Conservation (phyloP, 2,888 invertebrate genomes). For the Eristalis pertinax region DNA sequence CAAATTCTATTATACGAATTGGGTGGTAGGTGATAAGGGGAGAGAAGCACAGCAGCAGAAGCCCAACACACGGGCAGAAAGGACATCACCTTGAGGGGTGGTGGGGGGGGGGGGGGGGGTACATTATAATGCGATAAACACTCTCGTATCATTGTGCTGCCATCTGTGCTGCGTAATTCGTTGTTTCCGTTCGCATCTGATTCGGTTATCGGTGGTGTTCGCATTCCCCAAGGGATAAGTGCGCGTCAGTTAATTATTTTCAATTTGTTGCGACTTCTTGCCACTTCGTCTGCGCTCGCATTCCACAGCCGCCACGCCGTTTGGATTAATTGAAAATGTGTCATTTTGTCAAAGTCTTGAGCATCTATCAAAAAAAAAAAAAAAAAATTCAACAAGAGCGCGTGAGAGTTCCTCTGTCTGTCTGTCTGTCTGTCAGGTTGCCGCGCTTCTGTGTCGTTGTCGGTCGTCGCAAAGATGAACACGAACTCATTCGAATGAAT, state of each 20-base stretch:
- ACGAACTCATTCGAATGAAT: slow-evolving; percentile 26
- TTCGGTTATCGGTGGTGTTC: too few relatives aligned
- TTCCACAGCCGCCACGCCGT: neutral
- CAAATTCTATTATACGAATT: slow-evolving; percentile 51
- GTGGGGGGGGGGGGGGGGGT: slow-evolving; percentile 44
- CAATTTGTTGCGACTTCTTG: slow-evolving; percentile 39
- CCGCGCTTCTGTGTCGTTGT: neutral
- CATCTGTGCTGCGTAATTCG: slow-evolving; percentile 46
- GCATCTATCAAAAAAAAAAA: neutral
- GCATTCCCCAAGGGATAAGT: neutral
- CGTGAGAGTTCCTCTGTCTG: neutral
- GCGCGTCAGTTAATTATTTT: slow-evolving; percentile 32
- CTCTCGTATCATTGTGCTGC: slow-evolving; percentile 52
- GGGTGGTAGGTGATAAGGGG: neutral
- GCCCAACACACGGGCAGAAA: slow-evolving; percentile 1
- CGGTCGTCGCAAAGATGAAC: neutral
- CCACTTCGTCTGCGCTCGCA: neutral
- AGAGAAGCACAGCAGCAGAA: neutral
- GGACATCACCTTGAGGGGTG: slow-evolving; percentile 40
- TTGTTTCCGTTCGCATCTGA: slow-evolving; percentile 20
- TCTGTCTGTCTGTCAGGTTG: neutral
- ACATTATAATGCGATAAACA: slow-evolving; percentile 58
- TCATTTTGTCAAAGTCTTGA: neutral
- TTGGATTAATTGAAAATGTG: neutral
- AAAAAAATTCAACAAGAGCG: neutral